Evolutionary conservation across 1,140 invertebrate species (phyloP), one percentile per base, ranked within the genome.

Genomic region (Chelonus insularis): DNA sequence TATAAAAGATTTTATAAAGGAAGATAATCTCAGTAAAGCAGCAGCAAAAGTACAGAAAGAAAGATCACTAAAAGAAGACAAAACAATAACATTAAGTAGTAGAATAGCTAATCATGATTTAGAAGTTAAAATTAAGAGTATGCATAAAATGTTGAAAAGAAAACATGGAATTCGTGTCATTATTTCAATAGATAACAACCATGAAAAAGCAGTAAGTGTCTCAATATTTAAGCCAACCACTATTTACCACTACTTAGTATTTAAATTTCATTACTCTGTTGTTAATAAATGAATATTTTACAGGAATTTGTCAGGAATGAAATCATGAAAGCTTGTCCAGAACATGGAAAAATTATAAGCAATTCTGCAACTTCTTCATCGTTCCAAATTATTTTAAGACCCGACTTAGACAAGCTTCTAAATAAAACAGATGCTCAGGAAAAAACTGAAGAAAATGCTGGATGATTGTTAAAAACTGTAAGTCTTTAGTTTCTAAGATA

Each of bases 31-130:
- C 68, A 77, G 39, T 25, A 76, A 62, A 69, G 37, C 21, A 20
- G 48, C 12, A 11, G 48, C 48, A 4, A 54, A 54, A 29, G 29
- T 21, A n/a, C 23, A 18, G 4, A 72, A 66, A 20, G 34, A 69
- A 66, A 65, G 63, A 11, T 23, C 37, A 48, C 56, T 64, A 37
- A 70, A 60, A 69, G 64, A 65, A 62, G 57, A 60, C 37, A 23
- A 66, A 29, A 9, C 48, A 29, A 63, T 79, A 5, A 86, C 83
- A 0, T 68, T 90, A 20, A 85, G 85, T 8, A 74, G 81, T 1
- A 84, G 83, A 63, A 90, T 89, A 51, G 79, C 73, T 2, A 80
- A 88, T 18, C 83, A 90, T 76, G 89, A 90, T 76, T 78, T 90
- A 4, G 0, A 16, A 16, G 83, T 82, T 8, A 81, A 84, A 52